These are phyloP conservation scores for Eumeta japonica DNA, from an alignment of 1,140 invertebrate species.

Conservation along the genomic window DNA sequence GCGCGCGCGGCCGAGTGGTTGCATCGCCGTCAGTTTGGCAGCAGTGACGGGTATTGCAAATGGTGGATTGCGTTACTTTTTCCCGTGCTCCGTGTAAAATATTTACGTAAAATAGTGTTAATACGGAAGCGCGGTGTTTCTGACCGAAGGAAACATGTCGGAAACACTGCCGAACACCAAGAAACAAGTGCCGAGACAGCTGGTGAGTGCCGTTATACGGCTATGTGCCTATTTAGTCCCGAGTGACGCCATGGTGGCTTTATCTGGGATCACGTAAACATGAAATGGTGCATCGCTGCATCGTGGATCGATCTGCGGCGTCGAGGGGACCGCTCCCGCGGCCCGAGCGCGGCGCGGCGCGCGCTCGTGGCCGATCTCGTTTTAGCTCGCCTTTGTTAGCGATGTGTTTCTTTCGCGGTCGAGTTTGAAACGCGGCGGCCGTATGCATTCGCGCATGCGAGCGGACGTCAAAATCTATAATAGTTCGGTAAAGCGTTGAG, in stretches of 20 bases:
- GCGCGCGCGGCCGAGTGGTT: constrained; percentile 39
- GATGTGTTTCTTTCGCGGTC: constrained; percentile 21
- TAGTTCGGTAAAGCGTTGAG: constrained; percentile 38
- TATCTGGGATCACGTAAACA: constrained; percentile 60
- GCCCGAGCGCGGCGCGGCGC: too few species aligned
- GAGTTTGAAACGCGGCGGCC: constrained; percentile 55
- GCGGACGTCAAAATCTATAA: constrained; percentile 56
- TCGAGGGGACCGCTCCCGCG: too few species aligned
- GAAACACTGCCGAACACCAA: constrained; percentile 56
- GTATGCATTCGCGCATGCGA: constrained; percentile 56
- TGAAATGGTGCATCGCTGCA: constrained; percentile 58
- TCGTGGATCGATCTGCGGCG: constrained; percentile 52
- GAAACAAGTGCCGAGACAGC: constrained; percentile 54
- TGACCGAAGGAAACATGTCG: constrained; percentile 53
- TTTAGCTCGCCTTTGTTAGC: background rate
- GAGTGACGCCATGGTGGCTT: constrained; percentile 60
- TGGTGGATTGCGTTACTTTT: constrained; percentile 58
- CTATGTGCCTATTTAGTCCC: constrained; percentile 55
- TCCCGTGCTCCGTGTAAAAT: constrained; percentile 57
- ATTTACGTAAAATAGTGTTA: constrained; percentile 59
- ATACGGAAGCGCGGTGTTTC: constrained; percentile 51
- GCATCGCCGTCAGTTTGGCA: constrained; percentile 41
- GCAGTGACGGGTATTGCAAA: constrained; percentile 54
- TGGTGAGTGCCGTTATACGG: constrained; percentile 55
- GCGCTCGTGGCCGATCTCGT: background rate